These are phyloP conservation scores for Cossypha caffra DNA, from an alignment of 2,797 vertebrate species.

Conservation along the genomic window DNA sequence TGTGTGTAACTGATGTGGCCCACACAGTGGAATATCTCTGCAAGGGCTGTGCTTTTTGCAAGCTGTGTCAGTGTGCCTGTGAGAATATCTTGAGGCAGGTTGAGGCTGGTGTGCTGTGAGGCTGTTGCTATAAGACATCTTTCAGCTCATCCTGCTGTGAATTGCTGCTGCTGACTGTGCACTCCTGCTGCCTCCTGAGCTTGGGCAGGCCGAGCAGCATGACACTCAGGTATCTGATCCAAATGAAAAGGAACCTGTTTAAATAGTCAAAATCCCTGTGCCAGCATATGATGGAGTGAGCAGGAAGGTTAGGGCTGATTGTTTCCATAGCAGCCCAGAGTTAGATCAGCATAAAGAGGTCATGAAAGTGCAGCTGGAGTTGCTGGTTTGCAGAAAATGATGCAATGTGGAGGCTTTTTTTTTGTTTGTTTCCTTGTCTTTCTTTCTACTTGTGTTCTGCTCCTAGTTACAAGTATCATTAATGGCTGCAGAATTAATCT, in stretches of 20 bases:
- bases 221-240: neutral
- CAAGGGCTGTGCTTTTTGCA: neutral
- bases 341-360: neutral
- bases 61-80: rapidly evolving
- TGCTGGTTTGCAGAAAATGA: neutral
- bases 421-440: neutral
- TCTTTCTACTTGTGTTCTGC: neutral
- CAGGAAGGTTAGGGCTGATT: neutral
- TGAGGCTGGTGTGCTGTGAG: neutral
- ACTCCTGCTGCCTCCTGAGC: neutral
- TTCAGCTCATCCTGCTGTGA: neutral
- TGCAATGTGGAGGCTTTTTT: neutral
- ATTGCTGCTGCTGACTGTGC: neutral
- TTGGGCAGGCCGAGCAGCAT: neutral
- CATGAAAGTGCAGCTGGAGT: neutral
- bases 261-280: neutral
- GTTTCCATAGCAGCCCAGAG: neutral
- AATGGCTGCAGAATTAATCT: neutral
- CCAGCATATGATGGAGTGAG: rapidly evolving
- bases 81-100: neutral
- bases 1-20: neutral
- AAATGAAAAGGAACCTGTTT: neutral
- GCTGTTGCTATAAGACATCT: neutral
- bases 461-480: neutral
- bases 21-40: rapidly evolving